Percentiles rank a stretch among this genome's conserved stretches.
Evolutionary conservation across 2,888 invertebrate genomes (phyloP).

Genomic region (Drosophila borealis): DNA sequence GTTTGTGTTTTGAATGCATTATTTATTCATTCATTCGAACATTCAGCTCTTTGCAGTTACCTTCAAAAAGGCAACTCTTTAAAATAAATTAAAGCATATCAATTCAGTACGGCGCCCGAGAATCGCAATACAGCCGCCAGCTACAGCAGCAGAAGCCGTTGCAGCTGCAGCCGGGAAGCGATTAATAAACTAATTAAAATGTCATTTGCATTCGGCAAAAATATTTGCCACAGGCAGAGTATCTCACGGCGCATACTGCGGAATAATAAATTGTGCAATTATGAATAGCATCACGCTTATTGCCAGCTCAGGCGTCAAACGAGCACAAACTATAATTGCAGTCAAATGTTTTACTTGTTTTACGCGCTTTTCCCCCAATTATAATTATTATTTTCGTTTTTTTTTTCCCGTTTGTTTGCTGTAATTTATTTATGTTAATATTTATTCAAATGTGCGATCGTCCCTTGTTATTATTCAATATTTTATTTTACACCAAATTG

Average conservation of each 20-base stretch:
- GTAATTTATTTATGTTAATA: conserved; percentile 52
- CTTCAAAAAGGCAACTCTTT: not conserved
- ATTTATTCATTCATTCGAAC: conserved; percentile 6
- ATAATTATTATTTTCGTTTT: not conserved
- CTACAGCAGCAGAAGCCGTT: conserved; percentile 10
- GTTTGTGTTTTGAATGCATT: conserved; percentile 18
- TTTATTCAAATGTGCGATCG: conserved; percentile 41
- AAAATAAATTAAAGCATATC: conserved; percentile 21
- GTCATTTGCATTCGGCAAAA: conserved; percentile 68
- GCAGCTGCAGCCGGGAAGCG: conserved; percentile 25
- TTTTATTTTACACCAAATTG: conserved; percentile 31
- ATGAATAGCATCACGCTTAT: conserved; percentile 37
- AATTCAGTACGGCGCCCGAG: conserved; percentile 1
- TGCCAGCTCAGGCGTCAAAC: conserved; percentile 3
- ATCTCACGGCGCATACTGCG: conserved; percentile 11
- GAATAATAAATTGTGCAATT: conserved; percentile 62
- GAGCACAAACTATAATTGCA: conserved; percentile 52
- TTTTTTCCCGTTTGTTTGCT: conserved; percentile 14
- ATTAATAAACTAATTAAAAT: conserved; percentile 81
- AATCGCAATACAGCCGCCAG: conserved; percentile 11
- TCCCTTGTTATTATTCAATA: conserved; percentile 26
- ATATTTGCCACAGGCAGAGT: conserved; percentile 2
- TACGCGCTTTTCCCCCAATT: conserved; percentile 9
- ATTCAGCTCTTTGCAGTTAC: not conserved
- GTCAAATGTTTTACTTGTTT: conserved; percentile 46